A percentile compares a stretch with the other conserved stretches of the same genome.
phyloP scores from a whole-genome alignment of 2,113 vertebrate genomes.

The Dendropsophus ebraccatus region DNA sequence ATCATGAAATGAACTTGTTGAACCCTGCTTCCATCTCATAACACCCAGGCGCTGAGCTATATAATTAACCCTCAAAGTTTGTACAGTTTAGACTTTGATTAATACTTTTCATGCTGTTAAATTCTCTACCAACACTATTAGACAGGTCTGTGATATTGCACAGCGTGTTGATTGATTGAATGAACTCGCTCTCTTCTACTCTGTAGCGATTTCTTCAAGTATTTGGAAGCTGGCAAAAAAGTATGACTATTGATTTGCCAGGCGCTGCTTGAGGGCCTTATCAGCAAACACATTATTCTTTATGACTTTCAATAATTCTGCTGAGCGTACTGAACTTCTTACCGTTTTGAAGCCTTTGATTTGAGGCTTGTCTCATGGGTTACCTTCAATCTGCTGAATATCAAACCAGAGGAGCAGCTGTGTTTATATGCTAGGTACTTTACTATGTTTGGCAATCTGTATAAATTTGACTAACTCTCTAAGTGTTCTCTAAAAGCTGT shows the following conservation, averaged over 20 bases:
- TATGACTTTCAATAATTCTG: slow-evolving; percentile 79
- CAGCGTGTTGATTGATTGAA: slow-evolving; percentile 64
- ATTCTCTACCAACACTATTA: slow-evolving; percentile 66
- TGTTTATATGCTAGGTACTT: not conserved
- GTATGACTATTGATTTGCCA: slow-evolving; percentile 76
- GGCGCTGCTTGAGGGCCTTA: slow-evolving; percentile 67
- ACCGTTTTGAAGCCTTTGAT: slow-evolving; percentile 68
- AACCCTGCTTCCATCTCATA: slow-evolving; percentile 17
- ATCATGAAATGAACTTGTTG: slow-evolving; percentile 20
- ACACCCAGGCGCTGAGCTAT: not conserved
- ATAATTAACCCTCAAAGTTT: slow-evolving; percentile 36
- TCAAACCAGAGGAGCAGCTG: no score
- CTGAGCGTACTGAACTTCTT: slow-evolving; percentile 68
- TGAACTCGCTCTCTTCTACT: slow-evolving; percentile 63
- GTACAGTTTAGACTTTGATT: slow-evolving; percentile 39
- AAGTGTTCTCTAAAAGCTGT: no score
- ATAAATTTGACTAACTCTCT: no score
- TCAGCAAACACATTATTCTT: slow-evolving; percentile 76
- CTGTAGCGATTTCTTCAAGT: slow-evolving; percentile 69
- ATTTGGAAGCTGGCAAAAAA: slow-evolving; percentile 71
- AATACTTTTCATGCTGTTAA: slow-evolving; percentile 67
- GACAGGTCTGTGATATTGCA: slow-evolving; percentile 62
- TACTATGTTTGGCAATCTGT: no score
- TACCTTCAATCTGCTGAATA: not conserved
- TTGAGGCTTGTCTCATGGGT: slow-evolving; percentile 74